These are phyloP conservation scores for Microcebus jonahi DNA, from an alignment of 2,113 vertebrate genomes.

Conservation along the genomic window DNA sequence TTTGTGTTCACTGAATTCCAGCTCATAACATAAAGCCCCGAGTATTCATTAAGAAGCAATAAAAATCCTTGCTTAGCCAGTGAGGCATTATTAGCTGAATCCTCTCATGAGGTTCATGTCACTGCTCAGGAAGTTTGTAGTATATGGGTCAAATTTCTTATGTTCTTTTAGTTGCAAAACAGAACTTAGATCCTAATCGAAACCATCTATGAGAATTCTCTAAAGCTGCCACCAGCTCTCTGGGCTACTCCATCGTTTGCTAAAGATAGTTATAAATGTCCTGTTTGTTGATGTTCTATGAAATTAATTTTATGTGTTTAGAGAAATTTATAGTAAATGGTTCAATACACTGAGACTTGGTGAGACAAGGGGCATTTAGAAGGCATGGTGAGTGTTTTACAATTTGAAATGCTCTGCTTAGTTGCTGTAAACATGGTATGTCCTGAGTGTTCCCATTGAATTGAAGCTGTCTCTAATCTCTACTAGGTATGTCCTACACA, in stretches of 20 bases:
- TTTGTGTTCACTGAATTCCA: constrained; percentile 36
- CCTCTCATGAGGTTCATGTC: neutral
- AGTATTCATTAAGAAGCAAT: constrained; percentile 27
- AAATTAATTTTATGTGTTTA: constrained; percentile 25
- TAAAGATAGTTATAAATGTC: neutral
- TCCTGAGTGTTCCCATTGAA: neutral
- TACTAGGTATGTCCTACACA: neutral
- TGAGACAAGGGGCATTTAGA: neutral
- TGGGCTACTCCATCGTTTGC: neutral
- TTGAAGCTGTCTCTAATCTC: neutral
- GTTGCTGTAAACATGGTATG: neutral
- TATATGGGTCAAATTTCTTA: neutral
- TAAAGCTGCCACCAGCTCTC: neutral
- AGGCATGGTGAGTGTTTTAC: neutral
- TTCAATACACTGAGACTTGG: neutral
- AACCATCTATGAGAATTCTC: neutral
- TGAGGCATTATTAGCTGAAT: constrained; percentile 12
- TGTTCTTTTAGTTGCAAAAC: constrained; percentile 17
- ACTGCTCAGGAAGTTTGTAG: neutral
- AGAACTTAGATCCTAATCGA: constrained; percentile 3
- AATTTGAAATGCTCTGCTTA: neutral
- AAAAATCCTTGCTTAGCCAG: constrained; percentile 2
- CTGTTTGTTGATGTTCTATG: neutral
- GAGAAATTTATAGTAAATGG: neutral
- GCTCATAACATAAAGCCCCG: neutral